These are phyloP conservation scores for Leptocoma aspasia DNA, from an alignment of 2,113 vertebrate species.

Conservation along the genomic window DNA sequence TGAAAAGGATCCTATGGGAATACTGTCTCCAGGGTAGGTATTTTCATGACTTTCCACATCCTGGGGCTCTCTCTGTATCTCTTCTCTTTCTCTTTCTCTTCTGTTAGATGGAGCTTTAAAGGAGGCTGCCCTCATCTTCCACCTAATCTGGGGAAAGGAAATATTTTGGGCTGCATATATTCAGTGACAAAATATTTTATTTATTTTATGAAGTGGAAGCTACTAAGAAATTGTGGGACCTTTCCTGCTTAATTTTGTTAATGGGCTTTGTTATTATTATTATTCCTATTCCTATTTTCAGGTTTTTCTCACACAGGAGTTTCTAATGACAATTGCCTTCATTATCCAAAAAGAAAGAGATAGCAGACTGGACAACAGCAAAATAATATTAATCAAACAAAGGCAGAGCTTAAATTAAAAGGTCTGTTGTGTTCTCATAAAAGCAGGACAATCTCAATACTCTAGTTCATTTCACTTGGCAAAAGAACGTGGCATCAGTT, in stretches of 20 bases:
- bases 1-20: slow-evolving; percentile 62
- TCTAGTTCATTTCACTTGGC: slow-evolving; percentile 58
- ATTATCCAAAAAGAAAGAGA: slow-evolving; percentile 53
- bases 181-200: slow-evolving; percentile 21
- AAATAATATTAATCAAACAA: slow-evolving; percentile 67
- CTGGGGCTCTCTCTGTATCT: slow-evolving; percentile 25
- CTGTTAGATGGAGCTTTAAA: slow-evolving; percentile 54
- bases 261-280: slow-evolving; percentile 51
- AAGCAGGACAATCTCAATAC: slow-evolving; percentile 53
- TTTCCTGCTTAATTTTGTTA: slow-evolving; percentile 41
- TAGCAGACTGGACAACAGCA: slow-evolving; percentile 51
- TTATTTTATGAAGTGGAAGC: slow-evolving; percentile 1
- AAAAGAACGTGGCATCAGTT: slow-evolving; percentile 55
- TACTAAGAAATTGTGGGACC: slow-evolving; percentile 13
- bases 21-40: slow-evolving; percentile 64
- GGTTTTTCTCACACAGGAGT: slow-evolving; percentile 45
- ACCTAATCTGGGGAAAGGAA: slow-evolving; percentile 32
- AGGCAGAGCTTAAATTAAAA: slow-evolving; percentile 53
- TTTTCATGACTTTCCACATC: slow-evolving; percentile 60
- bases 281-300: slow-evolving; percentile 21
- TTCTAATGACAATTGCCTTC: slow-evolving; percentile 55
- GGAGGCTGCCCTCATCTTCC: slow-evolving; percentile 53
- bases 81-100: slow-evolving; percentile 36
- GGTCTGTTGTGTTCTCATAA: slow-evolving; percentile 41
- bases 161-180: slow-evolving; percentile 28